These are phyloP conservation scores for Lasioglossum figueresi DNA, from an alignment of 2,888 invertebrate species.

Conservation along the genomic window DNA sequence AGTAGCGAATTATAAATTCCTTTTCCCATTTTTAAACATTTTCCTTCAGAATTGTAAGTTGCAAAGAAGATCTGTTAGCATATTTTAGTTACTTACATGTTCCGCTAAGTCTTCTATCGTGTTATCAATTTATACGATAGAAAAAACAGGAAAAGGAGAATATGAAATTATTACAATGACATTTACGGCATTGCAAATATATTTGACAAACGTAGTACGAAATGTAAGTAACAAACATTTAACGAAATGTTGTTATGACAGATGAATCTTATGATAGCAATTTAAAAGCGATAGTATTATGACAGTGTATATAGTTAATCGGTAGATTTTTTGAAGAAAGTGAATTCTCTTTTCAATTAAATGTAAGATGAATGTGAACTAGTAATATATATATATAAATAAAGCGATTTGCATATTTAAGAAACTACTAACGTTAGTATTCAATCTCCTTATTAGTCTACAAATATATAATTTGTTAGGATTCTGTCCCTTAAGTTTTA, in stretches of 20 bases:
- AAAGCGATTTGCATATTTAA: slow-evolving; percentile 47
- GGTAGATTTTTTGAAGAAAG: slow-evolving; percentile 21
- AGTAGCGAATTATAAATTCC: slow-evolving; percentile 33
- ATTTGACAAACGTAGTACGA: slow-evolving; percentile 47
- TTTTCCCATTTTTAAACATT: slow-evolving; percentile 63
- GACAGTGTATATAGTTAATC: slow-evolving; percentile 27
- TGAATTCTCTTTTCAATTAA: slow-evolving; percentile 20
- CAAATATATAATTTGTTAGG: slow-evolving; percentile 5
- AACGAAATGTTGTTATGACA: slow-evolving; percentile 47
- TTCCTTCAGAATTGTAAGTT: slow-evolving; percentile 14
- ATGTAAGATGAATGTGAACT: slow-evolving; percentile 35
- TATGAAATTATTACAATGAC: slow-evolving; percentile 40
- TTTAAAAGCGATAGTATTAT: slow-evolving; percentile 45
- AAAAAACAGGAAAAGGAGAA: slow-evolving; percentile 68
- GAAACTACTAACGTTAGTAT: slow-evolving; percentile 20
- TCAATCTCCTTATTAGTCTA: slow-evolving; percentile 3
- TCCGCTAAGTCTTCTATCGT: not conserved
- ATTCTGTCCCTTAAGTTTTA: slow-evolving; percentile 4
- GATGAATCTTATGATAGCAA: slow-evolving; percentile 29
- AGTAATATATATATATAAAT: slow-evolving; percentile 21
- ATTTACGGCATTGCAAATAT: slow-evolving; percentile 46
- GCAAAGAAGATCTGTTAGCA: not conserved
- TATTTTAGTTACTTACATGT: slow-evolving; percentile 2
- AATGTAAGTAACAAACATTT: slow-evolving; percentile 53
- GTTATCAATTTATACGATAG: not conserved